Conservation (phyloP, 2,113 vertebrate genomes). For the Paracanthobrama guichenoti region DNA sequence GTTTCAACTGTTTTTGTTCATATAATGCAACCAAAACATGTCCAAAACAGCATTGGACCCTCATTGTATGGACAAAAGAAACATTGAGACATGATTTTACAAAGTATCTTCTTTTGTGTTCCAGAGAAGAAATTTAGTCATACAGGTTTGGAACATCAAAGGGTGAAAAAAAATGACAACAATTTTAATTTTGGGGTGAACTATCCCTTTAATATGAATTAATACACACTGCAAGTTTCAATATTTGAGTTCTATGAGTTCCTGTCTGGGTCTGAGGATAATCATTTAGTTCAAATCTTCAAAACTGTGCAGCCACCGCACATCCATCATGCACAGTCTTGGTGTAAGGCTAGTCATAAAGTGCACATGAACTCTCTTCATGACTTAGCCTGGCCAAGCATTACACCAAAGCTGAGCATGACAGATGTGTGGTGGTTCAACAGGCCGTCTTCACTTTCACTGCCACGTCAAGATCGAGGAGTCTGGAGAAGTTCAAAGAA, state of each 20-base stretch:
- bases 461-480: background rate
- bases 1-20: background rate
- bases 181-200: background rate
- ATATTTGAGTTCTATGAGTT: background rate
- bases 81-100: background rate
- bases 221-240: background rate
- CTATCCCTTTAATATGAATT: background rate
- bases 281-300: background rate
- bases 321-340: background rate
- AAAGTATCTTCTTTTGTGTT: background rate
- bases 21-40: background rate
- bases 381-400: background rate
- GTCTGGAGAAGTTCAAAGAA: background rate
- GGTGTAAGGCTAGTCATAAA: background rate
- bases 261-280: background rate
- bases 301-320: background rate
- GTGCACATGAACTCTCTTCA: background rate
- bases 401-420: background rate
- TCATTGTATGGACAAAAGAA: background rate
- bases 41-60: background rate
- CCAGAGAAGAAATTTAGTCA: background rate
- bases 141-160: background rate
- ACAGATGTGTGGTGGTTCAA: slow-evolving; percentile 3
- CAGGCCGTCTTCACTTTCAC: slow-evolving; percentile 11
- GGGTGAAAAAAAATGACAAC: too few relatives aligned